A percentile compares a stretch with the other conserved stretches of the same genome.
phyloP scores from a whole-genome alignment of 2,797 vertebrate species.

The Phataginus tetradactyla region DNA sequence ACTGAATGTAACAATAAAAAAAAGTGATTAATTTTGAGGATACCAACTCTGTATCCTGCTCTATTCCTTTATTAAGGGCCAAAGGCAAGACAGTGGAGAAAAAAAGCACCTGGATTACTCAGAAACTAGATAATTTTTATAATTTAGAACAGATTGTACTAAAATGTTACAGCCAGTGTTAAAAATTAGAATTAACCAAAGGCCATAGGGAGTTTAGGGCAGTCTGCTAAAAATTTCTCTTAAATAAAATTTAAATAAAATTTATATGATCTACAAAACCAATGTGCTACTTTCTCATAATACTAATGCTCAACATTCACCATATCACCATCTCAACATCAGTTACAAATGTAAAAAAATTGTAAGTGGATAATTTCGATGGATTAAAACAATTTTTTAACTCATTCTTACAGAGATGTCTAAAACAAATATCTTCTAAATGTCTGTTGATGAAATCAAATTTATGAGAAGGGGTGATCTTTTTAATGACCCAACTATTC shows the following conservation, averaged over 20 bases:
- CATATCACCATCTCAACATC: conserved; percentile 17
- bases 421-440: neutral
- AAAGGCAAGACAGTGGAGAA: neutral
- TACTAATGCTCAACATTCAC: neutral
- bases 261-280: neutral
- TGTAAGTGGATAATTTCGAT: neutral
- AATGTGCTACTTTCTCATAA: conserved; percentile 14
- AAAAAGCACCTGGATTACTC: neutral
- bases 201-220: neutral
- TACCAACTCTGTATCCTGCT: neutral
- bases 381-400: conserved; percentile 19
- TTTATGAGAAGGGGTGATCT: neutral
- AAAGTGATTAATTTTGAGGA: neutral
- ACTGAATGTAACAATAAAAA: conserved; percentile 33
- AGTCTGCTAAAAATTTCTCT: neutral
- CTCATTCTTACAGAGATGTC: neutral
- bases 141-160: conserved; percentile 29
- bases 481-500: conserved; percentile 27
- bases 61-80: neutral
- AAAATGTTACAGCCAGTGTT: conserved; percentile 36
- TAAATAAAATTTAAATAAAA: conserved; percentile 34
- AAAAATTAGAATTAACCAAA: conserved; percentile 48
- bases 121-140: conserved; percentile 23
- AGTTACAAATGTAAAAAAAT: neutral
- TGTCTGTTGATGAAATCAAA: conserved; percentile 17